Evolutionary conservation across 2,113 vertebrate genomes (phyloP).

Genomic region (Sylvicapra grimmia): DNA sequence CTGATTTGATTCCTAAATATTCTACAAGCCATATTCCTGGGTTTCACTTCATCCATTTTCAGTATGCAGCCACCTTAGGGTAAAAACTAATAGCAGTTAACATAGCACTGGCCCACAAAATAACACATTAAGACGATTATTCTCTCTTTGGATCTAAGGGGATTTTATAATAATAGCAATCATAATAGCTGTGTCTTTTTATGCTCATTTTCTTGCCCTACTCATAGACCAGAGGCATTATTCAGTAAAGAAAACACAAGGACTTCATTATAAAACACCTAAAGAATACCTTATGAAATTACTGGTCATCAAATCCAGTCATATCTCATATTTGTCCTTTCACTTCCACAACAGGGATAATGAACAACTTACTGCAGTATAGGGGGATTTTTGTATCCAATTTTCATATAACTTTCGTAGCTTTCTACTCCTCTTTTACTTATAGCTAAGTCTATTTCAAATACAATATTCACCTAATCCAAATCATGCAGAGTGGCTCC

Average conservation of each 20-base stretch:
- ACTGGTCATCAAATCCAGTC: background rate
- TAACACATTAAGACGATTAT: background rate
- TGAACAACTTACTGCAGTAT: background rate
- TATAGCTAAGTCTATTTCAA: background rate
- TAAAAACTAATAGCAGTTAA: constrained; percentile 35
- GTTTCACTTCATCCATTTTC: background rate
- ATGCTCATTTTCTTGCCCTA: background rate
- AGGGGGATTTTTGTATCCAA: background rate
- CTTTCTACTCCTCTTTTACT: background rate
- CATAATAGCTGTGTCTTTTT: background rate
- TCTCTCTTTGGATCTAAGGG: constrained; percentile 5
- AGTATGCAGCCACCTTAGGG: background rate
- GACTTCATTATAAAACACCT: background rate
- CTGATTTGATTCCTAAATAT: background rate
- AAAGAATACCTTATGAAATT: background rate
- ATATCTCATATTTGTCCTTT: background rate
- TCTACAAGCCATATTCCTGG: background rate
- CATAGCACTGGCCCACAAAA: background rate
- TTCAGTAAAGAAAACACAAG: background rate
- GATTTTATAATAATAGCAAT: constrained; percentile 24
- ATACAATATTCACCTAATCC: background rate
- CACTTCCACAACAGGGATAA: background rate
- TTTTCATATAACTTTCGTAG: background rate
- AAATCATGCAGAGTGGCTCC: background rate
- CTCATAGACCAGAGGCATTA: background rate